A percentile compares a stretch with the other conserved stretches of the same genome.
These are phyloP conservation scores for Chauna torquata DNA, from an alignment of 2,113 vertebrate species.

Conservation along the genomic window DNA sequence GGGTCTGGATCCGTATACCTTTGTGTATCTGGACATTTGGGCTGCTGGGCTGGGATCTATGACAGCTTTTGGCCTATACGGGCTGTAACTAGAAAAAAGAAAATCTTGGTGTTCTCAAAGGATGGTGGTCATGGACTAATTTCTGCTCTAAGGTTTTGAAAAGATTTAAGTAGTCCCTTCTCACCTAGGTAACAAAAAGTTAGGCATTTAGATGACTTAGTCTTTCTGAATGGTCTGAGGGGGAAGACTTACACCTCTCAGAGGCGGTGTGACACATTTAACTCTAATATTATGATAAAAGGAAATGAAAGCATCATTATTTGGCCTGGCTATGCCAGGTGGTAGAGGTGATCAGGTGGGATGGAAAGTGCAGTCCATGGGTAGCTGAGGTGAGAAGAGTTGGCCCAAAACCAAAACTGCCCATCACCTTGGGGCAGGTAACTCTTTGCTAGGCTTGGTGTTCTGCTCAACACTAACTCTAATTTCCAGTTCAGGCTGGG, in stretches of 20 bases:
- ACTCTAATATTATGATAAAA: neutral
- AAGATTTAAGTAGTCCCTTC: neutral
- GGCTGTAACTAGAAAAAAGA: neutral
- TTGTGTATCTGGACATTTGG: neutral
- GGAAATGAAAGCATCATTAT: neutral
- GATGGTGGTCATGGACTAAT: neutral
- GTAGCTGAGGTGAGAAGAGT: neutral
- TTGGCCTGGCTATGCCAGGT: neutral
- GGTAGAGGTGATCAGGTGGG: neutral
- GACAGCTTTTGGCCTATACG: neutral
- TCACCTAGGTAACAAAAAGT: neutral
- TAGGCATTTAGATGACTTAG: neutral
- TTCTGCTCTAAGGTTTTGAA: neutral
- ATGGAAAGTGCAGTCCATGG: neutral
- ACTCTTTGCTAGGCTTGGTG: rapidly evolving
- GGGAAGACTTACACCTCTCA: neutral
- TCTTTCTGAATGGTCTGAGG: neutral
- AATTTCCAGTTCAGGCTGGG: neutral
- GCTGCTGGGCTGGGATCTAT: neutral
- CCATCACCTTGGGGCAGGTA: neutral
- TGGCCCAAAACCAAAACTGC: neutral
- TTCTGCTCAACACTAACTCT: neutral
- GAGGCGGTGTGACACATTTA: neutral
- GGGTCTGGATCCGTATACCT: neutral
- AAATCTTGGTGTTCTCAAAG: neutral